Evolutionary conservation across 2,113 vertebrate species (phyloP).

Genomic region (Gorsachius goisagi): DNA sequence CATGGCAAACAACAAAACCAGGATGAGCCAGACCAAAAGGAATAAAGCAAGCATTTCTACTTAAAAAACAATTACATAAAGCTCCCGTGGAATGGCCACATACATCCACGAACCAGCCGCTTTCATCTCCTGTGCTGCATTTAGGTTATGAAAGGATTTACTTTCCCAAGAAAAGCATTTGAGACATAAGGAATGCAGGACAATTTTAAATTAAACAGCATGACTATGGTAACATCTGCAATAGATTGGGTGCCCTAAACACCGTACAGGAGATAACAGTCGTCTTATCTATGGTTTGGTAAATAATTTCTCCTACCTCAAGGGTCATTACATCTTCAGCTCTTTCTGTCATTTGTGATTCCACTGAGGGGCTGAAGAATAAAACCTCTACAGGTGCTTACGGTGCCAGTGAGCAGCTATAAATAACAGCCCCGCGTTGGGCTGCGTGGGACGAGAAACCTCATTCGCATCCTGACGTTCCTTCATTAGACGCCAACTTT

Average conservation of each 20-base stretch:
- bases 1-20: constrained; percentile 23
- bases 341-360: constrained; percentile 59
- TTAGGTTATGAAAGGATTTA: constrained; percentile 59
- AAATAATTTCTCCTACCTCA: constrained; percentile 65
- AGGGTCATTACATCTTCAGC: constrained; percentile 54
- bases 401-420: constrained; percentile 28
- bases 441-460: not conserved
- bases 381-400: constrained; percentile 43
- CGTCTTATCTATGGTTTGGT: constrained; percentile 46
- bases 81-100: constrained; percentile 42
- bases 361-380: constrained; percentile 26
- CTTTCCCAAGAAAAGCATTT: constrained; percentile 36
- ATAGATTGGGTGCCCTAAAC: constrained; percentile 48
- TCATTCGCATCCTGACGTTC: not conserved
- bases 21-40: not conserved
- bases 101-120: not conserved
- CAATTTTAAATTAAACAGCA: constrained; percentile 52
- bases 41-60: constrained; percentile 27
- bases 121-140: constrained; percentile 9
- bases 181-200: constrained; percentile 12
- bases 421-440: not conserved
- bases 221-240: constrained; percentile 50
- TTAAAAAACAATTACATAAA: constrained; percentile 58
- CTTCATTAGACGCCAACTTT: not conserved
- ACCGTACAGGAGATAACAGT: constrained; percentile 37